phyloP scores from a whole-genome alignment of 2,113 vertebrate genomes.

The Podocnemis expansa region DNA sequence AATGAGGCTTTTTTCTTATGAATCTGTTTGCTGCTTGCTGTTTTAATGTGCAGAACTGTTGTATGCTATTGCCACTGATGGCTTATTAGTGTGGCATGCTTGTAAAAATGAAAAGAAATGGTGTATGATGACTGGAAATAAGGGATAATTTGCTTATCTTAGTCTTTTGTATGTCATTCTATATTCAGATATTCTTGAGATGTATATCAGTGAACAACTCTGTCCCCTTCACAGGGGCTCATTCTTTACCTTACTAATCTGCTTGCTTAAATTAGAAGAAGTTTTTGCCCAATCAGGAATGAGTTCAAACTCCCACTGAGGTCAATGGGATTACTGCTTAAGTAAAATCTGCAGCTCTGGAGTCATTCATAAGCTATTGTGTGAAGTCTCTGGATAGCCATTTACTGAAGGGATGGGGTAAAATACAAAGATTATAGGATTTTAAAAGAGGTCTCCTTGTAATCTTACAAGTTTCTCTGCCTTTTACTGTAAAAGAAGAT shows the following conservation, averaged over 20 bases:
- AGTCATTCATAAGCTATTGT: background rate
- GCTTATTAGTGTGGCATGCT: background rate
- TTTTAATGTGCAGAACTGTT: background rate
- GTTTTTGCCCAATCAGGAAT: background rate
- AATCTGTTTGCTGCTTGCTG: background rate
- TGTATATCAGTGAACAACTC: background rate
- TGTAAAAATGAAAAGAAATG: background rate
- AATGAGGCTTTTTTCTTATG: background rate
- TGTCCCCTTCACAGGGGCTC: background rate
- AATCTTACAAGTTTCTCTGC: background rate
- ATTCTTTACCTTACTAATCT: background rate
- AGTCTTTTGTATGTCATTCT: background rate
- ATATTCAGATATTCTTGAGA: background rate
- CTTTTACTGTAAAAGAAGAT: background rate
- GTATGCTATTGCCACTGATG: accelerated
- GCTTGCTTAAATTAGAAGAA: background rate
- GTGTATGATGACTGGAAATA: background rate
- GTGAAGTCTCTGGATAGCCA: too few relatives aligned
- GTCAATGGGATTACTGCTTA: background rate
- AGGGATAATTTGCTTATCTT: background rate
- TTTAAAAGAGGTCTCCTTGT: background rate
- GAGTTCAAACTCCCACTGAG: background rate
- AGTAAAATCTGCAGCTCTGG: background rate
- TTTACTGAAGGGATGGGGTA: background rate
- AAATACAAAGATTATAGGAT: background rate